phyloP scores from a whole-genome alignment of 2,888 invertebrate species.

The Drosophila mettleri region DNA sequence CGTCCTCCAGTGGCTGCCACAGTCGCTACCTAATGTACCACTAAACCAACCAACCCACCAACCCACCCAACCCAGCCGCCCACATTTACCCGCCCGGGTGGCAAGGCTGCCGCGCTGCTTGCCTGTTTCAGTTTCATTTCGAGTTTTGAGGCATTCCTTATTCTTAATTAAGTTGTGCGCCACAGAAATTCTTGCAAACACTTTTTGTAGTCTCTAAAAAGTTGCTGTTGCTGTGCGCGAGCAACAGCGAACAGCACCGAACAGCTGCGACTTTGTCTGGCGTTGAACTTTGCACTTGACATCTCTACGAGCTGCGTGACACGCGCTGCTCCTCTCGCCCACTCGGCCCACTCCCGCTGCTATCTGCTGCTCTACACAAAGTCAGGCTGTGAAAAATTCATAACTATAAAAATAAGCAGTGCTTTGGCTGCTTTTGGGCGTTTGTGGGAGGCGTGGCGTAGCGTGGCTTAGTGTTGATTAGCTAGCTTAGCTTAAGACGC shows the following conservation, averaged over 20 bases:
- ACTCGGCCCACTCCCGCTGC: background rate
- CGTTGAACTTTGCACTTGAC: constrained; percentile 43
- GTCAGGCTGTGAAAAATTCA: constrained; percentile 42
- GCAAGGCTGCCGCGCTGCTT: constrained; percentile 3
- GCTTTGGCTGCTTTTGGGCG: background rate
- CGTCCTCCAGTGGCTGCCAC: constrained; percentile 48
- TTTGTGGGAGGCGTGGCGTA: constrained; percentile 5
- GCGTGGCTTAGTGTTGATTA: constrained; percentile 36
- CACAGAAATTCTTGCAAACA: constrained; percentile 38
- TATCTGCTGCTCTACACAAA: constrained; percentile 19
- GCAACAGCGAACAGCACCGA: constrained; percentile 21
- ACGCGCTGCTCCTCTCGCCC: background rate
- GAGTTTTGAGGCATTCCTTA: constrained; percentile 61
- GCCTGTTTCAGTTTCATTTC: constrained; percentile 40
- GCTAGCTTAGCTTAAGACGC: constrained; percentile 29
- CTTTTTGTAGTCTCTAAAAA: constrained; percentile 33
- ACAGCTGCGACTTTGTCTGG: constrained; percentile 30
- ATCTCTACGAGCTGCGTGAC: constrained; percentile 35
- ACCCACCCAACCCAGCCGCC: background rate
- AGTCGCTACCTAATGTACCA: constrained; percentile 5
- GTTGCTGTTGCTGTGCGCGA: constrained; percentile 21
- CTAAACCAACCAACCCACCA: background rate
- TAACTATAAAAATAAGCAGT: constrained; percentile 23
- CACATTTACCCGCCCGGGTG: background rate
- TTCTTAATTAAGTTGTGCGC: constrained; percentile 69